These are phyloP conservation scores for Mystacornis crossleyi DNA, from an alignment of 2,113 vertebrate genomes.

Conservation along the genomic window DNA sequence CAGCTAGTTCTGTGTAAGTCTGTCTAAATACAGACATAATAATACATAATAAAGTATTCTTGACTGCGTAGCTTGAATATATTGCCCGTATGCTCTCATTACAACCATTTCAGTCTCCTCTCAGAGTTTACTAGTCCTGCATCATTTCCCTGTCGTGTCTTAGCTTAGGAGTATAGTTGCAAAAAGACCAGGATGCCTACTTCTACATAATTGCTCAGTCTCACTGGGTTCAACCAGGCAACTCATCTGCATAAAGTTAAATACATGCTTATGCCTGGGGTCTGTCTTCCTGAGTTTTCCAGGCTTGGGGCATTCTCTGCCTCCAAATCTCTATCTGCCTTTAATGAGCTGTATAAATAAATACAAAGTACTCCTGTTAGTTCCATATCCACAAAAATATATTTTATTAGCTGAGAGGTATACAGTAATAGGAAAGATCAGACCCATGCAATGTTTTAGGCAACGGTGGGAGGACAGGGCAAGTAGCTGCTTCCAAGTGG, in stretches of 20 bases:
- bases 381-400: not conserved
- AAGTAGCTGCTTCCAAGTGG: constrained; percentile 26
- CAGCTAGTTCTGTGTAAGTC: not conserved
- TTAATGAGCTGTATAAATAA: constrained; percentile 61
- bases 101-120: not conserved
- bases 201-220: not conserved
- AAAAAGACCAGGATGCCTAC: not conserved
- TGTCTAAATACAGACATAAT: not conserved
- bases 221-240: not conserved
- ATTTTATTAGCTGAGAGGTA: constrained; percentile 20
- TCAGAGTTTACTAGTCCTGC: not conserved
- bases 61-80: not conserved
- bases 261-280: not conserved
- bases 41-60: not conserved
- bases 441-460: not conserved
- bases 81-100: not conserved
- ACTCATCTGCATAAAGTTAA: constrained; percentile 9
- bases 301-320: constrained; percentile 5
- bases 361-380: not conserved
- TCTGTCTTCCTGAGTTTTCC: constrained; percentile 23
- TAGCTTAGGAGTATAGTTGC: not conserved
- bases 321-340: not conserved
- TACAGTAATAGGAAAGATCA: constrained; percentile 26
- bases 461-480: not conserved
- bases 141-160: not conserved